Conservation (phyloP, 2,113 vertebrate genomes). For the Lophotis ruficrista region DNA sequence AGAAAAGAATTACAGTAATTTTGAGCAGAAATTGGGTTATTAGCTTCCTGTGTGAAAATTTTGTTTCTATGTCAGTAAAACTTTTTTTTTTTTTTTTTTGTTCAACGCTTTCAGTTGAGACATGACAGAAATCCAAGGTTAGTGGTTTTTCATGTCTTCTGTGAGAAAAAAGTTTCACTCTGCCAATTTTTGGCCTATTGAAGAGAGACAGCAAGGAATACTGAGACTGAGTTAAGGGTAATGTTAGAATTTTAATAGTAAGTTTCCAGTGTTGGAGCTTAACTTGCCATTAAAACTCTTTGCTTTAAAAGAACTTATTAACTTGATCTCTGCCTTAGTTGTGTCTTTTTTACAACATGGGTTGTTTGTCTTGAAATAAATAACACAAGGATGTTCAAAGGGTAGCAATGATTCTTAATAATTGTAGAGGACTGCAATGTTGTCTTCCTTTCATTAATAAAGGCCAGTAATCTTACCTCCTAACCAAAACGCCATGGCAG, state of each 20-base stretch:
- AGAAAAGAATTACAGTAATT: neutral
- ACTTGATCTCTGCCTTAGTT: neutral
- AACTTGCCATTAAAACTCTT: neutral
- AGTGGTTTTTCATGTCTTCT: neutral
- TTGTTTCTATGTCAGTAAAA: neutral
- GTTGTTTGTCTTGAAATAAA: neutral
- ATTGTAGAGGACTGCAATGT: neutral
- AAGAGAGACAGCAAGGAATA: neutral
- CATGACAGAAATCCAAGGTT: neutral
- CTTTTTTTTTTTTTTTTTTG: accelerated
- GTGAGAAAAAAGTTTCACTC: neutral
- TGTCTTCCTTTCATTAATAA: neutral
- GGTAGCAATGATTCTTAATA: neutral
- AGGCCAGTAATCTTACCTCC: neutral
- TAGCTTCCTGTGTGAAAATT: neutral
- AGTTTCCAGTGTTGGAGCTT: neutral
- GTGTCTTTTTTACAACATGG: neutral
- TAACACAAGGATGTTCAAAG: neutral
- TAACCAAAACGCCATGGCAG: neutral
- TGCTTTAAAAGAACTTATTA: neutral
- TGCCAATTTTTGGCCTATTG: neutral
- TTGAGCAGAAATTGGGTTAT: neutral
- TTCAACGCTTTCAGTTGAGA: neutral
- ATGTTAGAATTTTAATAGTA: neutral
- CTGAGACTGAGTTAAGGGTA: neutral